Evolutionary conservation across 1,140 invertebrate genomes (phyloP).

Genomic region (Drosophila nigrodunni): DNA sequence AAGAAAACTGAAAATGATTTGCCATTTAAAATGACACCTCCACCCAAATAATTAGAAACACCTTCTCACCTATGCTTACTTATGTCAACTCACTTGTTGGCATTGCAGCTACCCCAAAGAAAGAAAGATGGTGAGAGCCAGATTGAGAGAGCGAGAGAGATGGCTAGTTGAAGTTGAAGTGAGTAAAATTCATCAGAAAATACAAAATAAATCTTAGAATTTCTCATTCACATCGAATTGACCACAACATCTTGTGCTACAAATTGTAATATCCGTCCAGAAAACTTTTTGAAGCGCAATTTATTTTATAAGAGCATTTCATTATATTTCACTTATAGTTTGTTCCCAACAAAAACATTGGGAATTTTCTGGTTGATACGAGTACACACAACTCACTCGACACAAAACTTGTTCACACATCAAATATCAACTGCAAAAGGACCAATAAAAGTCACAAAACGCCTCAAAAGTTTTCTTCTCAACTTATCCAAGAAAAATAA

Average conservation of each 20-base stretch:
- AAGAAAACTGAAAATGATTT: slow-evolving; percentile 5
- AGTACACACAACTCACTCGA: background rate
- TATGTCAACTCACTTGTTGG: slow-evolving; percentile 16
- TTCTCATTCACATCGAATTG: slow-evolving; percentile 41
- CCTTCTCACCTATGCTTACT: background rate
- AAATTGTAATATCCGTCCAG: slow-evolving; percentile 82
- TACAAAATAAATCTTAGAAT: background rate
- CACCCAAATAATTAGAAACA: background rate
- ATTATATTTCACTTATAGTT: slow-evolving; percentile 1
- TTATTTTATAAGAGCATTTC: slow-evolving; percentile 31
- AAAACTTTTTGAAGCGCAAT: slow-evolving; percentile 79
- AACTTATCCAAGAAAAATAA: background rate
- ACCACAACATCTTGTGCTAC: slow-evolving; percentile 67
- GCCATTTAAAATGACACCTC: slow-evolving; percentile 2
- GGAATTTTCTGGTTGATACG: slow-evolving; percentile 8
- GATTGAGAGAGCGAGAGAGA: background rate
- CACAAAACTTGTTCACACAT: background rate
- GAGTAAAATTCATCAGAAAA: slow-evolving; percentile 21
- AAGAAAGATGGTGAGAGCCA: background rate
- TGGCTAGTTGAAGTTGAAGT: slow-evolving; percentile 7
- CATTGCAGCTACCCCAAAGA: slow-evolving; percentile 35
- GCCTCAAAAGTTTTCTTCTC: slow-evolving; percentile 41
- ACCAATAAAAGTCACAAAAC: slow-evolving; percentile 57
- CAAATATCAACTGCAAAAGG: slow-evolving; percentile 49
- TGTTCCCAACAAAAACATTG: slow-evolving; percentile 9